Percentiles rank a stretch among this genome's conserved stretches.
Conservation (phyloP, 2,888 invertebrate genomes). For the Nowickia ferox region DNA sequence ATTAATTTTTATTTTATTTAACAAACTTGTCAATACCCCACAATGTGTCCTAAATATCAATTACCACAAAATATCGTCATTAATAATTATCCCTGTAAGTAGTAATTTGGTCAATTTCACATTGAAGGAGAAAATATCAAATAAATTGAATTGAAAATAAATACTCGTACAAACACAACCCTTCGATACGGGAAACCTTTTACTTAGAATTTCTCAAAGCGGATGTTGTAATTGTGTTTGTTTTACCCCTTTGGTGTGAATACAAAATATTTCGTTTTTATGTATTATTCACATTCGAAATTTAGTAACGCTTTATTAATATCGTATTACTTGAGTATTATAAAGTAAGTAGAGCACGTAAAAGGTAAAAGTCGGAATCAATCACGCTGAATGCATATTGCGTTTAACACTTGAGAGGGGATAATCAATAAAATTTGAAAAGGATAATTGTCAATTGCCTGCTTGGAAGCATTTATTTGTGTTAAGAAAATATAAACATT, state of each 20-base stretch:
- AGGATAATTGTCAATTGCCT: slow-evolving; percentile 36
- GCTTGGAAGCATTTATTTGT: neutral
- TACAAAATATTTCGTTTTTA: slow-evolving; percentile 14
- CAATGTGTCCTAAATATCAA: slow-evolving; percentile 59
- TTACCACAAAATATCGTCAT: slow-evolving; percentile 64
- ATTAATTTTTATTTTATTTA: slow-evolving; percentile 58
- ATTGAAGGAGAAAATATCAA: slow-evolving; percentile 34
- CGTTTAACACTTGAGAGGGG: slow-evolving; percentile 41
- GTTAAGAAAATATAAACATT: neutral
- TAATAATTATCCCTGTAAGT: slow-evolving; percentile 65
- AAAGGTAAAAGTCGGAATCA: slow-evolving; percentile 43
- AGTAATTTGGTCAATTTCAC: slow-evolving; percentile 59
- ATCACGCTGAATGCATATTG: slow-evolving; percentile 57
- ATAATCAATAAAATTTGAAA: slow-evolving; percentile 55
- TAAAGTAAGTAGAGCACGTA: slow-evolving; percentile 13
- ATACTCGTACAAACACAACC: slow-evolving; percentile 45
- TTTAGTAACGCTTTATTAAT: slow-evolving; percentile 63
- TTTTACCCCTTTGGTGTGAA: slow-evolving; percentile 44
- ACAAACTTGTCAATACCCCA: slow-evolving; percentile 51
- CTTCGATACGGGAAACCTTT: slow-evolving; percentile 57
- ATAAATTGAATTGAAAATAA: slow-evolving; percentile 23
- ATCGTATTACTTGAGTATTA: slow-evolving; percentile 59
- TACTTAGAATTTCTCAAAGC: slow-evolving; percentile 33
- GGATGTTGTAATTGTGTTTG: slow-evolving; percentile 63
- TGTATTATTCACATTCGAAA: slow-evolving; percentile 31